phyloP scores from a whole-genome alignment of 2,888 invertebrate genomes.

The Leptinotarsa haldemani region DNA sequence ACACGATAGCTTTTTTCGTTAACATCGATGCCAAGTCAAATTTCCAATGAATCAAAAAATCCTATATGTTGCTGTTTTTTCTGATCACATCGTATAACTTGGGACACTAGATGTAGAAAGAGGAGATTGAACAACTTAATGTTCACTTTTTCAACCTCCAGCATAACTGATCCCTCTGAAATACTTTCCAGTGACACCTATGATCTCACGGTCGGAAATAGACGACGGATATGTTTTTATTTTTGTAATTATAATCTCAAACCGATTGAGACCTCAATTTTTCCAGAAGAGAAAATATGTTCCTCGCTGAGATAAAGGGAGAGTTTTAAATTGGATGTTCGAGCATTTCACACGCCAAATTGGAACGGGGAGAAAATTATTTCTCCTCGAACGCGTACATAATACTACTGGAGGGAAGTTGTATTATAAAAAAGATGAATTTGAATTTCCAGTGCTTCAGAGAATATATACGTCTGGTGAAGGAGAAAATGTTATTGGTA shows the following conservation, averaged over 20 bases:
- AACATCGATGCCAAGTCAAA: too few relatives aligned
- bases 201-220: not conserved
- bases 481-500: not conserved
- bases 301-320: constrained; percentile 24
- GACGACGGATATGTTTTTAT: constrained; percentile 24
- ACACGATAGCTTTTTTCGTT: too few relatives aligned
- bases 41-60: too few relatives aligned
- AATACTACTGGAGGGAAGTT: constrained; percentile 12
- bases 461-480: not conserved
- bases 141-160: too few relatives aligned
- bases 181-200: not conserved
- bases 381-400: constrained; percentile 18
- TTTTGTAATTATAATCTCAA: constrained; percentile 41
- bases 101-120: too few relatives aligned
- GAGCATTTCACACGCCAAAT: constrained; percentile 24
- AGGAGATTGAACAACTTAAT: too few relatives aligned
- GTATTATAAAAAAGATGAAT: not conserved
- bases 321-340: constrained; percentile 26
- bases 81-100: too few relatives aligned
- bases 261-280: constrained; percentile 33
- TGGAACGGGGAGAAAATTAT: constrained; percentile 23
- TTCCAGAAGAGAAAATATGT: constrained; percentile 22
- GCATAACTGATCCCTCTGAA: not conserved
- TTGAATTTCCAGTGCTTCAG: not conserved
- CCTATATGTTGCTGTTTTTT: too few relatives aligned